These are phyloP conservation scores for Nipponia nippon DNA, from an alignment of 2,113 vertebrate species.

Conservation along the genomic window DNA sequence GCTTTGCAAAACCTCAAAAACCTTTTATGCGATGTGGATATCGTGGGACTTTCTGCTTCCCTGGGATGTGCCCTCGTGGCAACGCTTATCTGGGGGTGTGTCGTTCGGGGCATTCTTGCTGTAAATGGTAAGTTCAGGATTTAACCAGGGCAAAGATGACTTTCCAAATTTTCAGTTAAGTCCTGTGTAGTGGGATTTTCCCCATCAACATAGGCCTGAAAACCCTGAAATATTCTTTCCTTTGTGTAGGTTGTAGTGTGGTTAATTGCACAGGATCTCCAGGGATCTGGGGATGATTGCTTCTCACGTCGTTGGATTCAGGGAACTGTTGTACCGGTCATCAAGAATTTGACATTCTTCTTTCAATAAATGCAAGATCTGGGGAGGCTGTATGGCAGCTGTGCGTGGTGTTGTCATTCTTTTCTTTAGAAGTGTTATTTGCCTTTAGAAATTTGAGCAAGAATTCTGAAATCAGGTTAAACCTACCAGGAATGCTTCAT, in stretches of 20 bases:
- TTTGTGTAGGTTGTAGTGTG: conserved; percentile 7
- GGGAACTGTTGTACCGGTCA: not conserved
- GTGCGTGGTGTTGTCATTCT: not conserved
- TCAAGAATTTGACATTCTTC: not conserved
- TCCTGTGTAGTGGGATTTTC: not conserved
- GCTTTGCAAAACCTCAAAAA: not conserved
- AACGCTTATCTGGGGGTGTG: not conserved
- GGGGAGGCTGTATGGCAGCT: not conserved
- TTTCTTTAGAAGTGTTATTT: not conserved
- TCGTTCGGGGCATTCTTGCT: not conserved
- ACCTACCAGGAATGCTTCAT: not conserved
- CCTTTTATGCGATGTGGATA: not conserved
- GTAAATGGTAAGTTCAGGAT: conserved; percentile 31
- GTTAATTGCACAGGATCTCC: not conserved
- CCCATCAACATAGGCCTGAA: not conserved
- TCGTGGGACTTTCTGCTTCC: conserved; percentile 43
- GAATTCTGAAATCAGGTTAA: not conserved
- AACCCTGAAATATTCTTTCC: not conserved
- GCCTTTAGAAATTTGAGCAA: not conserved
- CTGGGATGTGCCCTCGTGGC: conserved; percentile 15
- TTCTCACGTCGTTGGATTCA: not conserved
- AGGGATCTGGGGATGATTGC: rapidly evolving
- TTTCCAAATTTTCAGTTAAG: not conserved
- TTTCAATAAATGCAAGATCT: conserved; percentile 34
- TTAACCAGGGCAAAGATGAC: not conserved